Evolutionary conservation across 2,888 invertebrate species (phyloP).

Genomic region (Tanypteryx hageni): DNA sequence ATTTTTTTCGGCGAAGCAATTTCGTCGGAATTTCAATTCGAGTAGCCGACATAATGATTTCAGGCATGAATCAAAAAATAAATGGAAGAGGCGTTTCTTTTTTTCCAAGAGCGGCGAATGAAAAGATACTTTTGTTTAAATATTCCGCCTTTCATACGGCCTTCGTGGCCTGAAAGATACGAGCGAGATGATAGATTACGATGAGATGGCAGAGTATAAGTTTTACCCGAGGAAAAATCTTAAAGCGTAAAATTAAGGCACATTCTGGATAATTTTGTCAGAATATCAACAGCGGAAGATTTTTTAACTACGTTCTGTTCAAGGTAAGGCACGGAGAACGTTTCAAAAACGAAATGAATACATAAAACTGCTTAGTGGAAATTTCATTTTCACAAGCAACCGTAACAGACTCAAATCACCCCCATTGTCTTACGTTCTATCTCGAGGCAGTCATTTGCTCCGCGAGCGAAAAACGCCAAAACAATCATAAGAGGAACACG

Average conservation of each 20-base stretch:
- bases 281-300: neutral
- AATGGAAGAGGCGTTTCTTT: neutral
- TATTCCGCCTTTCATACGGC: conserved; percentile 5
- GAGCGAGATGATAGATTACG: conserved; percentile 9
- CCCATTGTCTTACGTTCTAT: too few species aligned
- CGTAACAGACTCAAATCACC: too few species aligned
- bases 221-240: neutral
- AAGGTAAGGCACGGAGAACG: too few species aligned
- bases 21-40: conserved; percentile 62
- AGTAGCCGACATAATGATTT: conserved; percentile 57
- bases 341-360: too few species aligned
- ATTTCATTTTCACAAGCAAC: too few species aligned
- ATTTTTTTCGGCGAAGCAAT: conserved; percentile 60
- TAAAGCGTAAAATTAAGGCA: neutral
- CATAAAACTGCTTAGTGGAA: too few species aligned
- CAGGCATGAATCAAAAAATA: conserved; percentile 49
- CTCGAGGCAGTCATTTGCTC: too few species aligned
- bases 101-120: neutral
- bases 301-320: too few species aligned
- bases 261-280: neutral
- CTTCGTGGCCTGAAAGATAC: neutral
- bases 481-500: too few species aligned
- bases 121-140: conserved; percentile 48
- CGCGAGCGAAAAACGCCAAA: too few species aligned
- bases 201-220: neutral